Evolutionary conservation across 2,888 invertebrate species (phyloP).

Genomic region (Priocnemis perturbator): DNA sequence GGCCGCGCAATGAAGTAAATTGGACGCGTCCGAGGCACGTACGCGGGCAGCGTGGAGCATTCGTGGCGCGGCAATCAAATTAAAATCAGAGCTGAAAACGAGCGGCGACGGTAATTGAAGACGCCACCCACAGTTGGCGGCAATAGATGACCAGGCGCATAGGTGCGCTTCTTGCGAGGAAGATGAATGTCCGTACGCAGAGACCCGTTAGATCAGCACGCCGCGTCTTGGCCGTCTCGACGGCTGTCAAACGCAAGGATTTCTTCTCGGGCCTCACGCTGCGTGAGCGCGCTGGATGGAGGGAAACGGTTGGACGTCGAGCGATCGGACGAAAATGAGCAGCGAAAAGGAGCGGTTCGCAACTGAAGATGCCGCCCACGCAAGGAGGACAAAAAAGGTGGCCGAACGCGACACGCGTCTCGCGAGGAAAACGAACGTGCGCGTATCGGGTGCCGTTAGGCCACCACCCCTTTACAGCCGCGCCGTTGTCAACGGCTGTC

Average conservation of each 20-base stretch:
- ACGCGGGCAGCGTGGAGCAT: slow-evolving; percentile 14
- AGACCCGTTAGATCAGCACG: too few species aligned
- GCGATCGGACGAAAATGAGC: neutral
- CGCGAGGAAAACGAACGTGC: slow-evolving; percentile 42
- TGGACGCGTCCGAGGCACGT: too few species aligned
- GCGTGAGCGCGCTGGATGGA: too few species aligned
- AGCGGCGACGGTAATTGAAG: slow-evolving; percentile 46
- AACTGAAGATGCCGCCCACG: slow-evolving; percentile 52
- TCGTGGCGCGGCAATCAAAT: slow-evolving; percentile 35
- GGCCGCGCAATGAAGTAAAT: too few species aligned
- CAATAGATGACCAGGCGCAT: too few species aligned
- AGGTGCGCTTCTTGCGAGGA: slow-evolving; percentile 22
- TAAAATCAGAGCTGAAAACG: slow-evolving; percentile 31
- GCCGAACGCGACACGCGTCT: slow-evolving; percentile 29
- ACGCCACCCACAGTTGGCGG: slow-evolving; percentile 38
- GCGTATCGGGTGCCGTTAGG: slow-evolving; percentile 54
- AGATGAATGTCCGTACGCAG: slow-evolving; percentile 4
- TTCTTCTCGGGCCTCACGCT: too few species aligned
- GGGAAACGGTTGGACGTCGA: neutral
- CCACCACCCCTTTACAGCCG: slow-evolving; percentile 36
- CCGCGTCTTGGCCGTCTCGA: too few species aligned
- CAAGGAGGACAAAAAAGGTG: neutral
- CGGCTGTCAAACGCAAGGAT: too few species aligned
- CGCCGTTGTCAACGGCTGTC: slow-evolving; percentile 56
- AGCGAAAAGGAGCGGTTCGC: slow-evolving; percentile 15